A percentile compares a stretch with the other conserved stretches of the same genome.
Evolutionary conservation across 2,113 vertebrate genomes (phyloP).

Genomic region (Aleadryas rufinucha): DNA sequence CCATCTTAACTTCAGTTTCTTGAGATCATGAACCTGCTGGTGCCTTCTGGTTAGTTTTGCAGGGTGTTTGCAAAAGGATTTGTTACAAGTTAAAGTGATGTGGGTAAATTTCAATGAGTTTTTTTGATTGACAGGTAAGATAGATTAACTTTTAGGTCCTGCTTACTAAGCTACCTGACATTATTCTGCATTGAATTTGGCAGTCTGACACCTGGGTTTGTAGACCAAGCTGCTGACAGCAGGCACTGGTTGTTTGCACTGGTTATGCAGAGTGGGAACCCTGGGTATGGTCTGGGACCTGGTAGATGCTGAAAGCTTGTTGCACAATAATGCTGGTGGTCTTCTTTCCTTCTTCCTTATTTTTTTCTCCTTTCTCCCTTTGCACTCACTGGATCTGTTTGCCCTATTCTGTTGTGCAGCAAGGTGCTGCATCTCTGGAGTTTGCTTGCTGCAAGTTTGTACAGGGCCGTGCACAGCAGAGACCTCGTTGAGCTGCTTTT

Average conservation of each 20-base stretch:
- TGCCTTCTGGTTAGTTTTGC: slow-evolving; percentile 10
- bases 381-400: background rate
- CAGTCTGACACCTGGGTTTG: background rate
- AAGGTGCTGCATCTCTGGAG: background rate
- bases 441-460: background rate
- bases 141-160: background rate
- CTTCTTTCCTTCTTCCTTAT: background rate
- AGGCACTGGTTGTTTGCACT: background rate
- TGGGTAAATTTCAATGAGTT: background rate
- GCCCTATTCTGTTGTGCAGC: background rate
- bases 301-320: background rate
- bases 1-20: slow-evolving; percentile 13
- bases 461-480: background rate
- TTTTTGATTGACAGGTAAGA: background rate
- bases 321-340: background rate
- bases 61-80: background rate
- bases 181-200: background rate
- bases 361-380: background rate
- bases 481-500: background rate
- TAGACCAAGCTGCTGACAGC: background rate
- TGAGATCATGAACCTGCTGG: background rate
- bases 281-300: background rate
- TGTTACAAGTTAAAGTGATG: background rate
- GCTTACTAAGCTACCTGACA: background rate
- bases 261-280: background rate